phyloP scores from a whole-genome alignment of 2,888 invertebrate genomes.

The Xanthia icteritia region DNA sequence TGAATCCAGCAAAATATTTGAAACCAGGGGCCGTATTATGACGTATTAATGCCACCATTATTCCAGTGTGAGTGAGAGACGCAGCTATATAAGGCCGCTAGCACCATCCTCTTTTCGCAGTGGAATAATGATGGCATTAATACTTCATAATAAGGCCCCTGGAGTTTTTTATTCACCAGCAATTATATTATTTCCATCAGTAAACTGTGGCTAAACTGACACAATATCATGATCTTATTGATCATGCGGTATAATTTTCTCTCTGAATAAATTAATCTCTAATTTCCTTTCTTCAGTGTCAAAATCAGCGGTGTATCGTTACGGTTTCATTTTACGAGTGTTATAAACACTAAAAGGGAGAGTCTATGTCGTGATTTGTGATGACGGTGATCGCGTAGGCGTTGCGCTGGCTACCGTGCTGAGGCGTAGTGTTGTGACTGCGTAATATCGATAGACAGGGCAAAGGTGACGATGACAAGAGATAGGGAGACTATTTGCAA shows the following conservation, averaged over 20 bases:
- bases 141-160: too few relatives aligned
- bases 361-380: slow-evolving; percentile 84
- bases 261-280: not conserved
- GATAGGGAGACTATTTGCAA: slow-evolving; percentile 20
- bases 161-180: not conserved
- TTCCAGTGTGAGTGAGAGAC: too few relatives aligned
- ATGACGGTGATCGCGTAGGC: slow-evolving; percentile 80
- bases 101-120: too few relatives aligned
- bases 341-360: slow-evolving; percentile 82
- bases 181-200: not conserved
- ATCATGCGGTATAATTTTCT: not conserved
- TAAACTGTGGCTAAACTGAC: too few relatives aligned
- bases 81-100: too few relatives aligned
- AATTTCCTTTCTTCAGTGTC: slow-evolving; percentile 13
- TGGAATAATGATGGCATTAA: too few relatives aligned
- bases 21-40: too few relatives aligned
- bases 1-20: not conserved
- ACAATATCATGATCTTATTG: too few relatives aligned
- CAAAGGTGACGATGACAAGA: slow-evolving; percentile 21
- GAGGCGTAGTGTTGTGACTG: slow-evolving; percentile 63
- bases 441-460: slow-evolving; percentile 57
- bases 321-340: slow-evolving; percentile 77
- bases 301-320: slow-evolving; percentile 59
- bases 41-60: too few relatives aligned
- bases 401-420: slow-evolving; percentile 80